These are phyloP conservation scores for Halcyon badia DNA, from an alignment of 2,797 vertebrate genomes.

Conservation along the genomic window DNA sequence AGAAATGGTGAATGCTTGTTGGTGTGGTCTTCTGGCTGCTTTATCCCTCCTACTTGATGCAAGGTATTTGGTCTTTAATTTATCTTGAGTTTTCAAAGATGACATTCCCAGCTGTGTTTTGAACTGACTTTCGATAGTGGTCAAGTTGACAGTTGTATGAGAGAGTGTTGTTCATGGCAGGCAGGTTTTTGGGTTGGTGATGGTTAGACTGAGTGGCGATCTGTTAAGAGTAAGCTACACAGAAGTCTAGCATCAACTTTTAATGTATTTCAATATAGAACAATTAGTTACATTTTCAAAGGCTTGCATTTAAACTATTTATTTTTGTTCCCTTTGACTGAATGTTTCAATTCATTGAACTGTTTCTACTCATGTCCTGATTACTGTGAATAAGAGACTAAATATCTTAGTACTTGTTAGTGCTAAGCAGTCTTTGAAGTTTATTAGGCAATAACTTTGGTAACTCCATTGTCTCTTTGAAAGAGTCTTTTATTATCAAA, in stretches of 20 bases:
- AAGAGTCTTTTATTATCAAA: background rate
- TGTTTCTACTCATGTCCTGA: background rate
- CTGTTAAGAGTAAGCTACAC: background rate
- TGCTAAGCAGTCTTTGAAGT: background rate
- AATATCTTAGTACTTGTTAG: background rate
- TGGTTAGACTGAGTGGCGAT: background rate
- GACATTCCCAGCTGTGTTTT: background rate
- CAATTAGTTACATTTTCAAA: background rate
- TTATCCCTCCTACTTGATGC: conserved; percentile 96
- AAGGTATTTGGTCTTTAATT: conserved; percentile 84
- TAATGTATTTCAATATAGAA: background rate
- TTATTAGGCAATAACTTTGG: background rate
- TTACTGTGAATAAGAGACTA: background rate
- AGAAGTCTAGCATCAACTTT: background rate
- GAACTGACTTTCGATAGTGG: background rate
- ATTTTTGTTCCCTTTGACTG: background rate
- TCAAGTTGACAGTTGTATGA: background rate
- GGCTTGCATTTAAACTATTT: background rate
- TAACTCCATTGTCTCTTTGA: background rate
- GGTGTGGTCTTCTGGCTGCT: conserved; percentile 97
- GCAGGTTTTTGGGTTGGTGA: background rate
- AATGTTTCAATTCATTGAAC: background rate
- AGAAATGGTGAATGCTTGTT: conserved; percentile 98
- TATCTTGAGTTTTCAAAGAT: background rate
- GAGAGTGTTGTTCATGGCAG: background rate